Evolutionary conservation across 2,113 vertebrate species (phyloP).

Genomic region (Eudyptes chrysolophus): DNA sequence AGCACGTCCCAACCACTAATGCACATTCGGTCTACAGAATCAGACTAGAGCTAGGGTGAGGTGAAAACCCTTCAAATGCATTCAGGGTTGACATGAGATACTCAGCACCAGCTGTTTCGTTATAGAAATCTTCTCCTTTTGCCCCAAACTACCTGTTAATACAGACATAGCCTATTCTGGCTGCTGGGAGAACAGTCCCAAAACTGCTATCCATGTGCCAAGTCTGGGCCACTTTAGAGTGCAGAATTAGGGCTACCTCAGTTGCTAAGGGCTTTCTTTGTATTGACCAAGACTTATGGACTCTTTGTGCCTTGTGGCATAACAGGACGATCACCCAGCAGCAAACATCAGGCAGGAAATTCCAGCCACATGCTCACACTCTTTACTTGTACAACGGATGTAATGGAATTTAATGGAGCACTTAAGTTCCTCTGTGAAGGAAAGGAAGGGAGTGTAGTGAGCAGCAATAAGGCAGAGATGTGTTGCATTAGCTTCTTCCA

Average conservation of each 20-base stretch:
- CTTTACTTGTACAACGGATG: not conserved
- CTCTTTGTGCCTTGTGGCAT: not conserved
- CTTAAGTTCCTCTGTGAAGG: not conserved
- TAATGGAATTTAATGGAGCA: not conserved
- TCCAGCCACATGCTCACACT: not conserved
- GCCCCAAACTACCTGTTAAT: not conserved
- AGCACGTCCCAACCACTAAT: not conserved
- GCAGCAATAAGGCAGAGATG: not conserved
- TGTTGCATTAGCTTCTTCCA: not conserved
- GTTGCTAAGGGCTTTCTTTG: not conserved
- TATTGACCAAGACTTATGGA: not conserved
- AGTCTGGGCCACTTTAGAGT: not conserved
- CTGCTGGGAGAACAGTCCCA: not conserved
- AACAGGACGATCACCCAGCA: not conserved
- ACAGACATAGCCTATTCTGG: not conserved
- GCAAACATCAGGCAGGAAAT: not conserved
- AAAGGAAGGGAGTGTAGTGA: not conserved
- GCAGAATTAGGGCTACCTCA: not conserved
- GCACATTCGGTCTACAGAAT: not conserved
- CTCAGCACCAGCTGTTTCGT: not conserved
- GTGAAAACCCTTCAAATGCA: not conserved
- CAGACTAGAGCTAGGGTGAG: not conserved
- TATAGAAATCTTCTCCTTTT: not conserved
- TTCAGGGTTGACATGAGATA: not conserved
- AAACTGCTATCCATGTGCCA: not conserved